Evolutionary conservation across 2,888 invertebrate species (phyloP).

Genomic region (Idaea dimidiata): DNA sequence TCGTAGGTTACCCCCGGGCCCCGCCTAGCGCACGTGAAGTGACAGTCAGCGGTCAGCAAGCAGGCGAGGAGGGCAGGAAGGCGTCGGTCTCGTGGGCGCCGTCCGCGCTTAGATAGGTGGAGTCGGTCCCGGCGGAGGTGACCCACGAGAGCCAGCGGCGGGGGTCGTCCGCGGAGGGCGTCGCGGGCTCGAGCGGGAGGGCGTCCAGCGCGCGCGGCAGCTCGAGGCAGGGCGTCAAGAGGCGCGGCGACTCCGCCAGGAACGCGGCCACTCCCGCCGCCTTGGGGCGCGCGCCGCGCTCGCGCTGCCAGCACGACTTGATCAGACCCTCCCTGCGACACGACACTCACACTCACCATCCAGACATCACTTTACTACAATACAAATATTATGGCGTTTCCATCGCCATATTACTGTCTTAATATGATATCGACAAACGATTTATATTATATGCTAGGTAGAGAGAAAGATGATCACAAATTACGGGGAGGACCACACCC

Average conservation of each 20-base stretch:
- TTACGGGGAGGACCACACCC: too few species aligned
- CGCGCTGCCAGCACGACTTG: conserved; percentile 89
- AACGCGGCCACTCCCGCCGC: conserved; percentile 91
- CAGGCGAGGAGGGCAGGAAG: conserved; percentile 28
- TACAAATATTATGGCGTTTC: too few species aligned
- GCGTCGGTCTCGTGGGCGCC: conserved; percentile 48
- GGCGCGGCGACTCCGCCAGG: conserved; percentile 87
- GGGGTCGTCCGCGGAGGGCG: conserved; percentile 15
- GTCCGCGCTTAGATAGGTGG: conserved; percentile 63
- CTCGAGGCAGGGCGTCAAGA: conserved; percentile 90
- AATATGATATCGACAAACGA: too few species aligned
- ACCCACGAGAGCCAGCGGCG: conserved; percentile 55
- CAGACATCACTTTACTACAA: too few species aligned
- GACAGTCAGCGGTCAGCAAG: background rate
- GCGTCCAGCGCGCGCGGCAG: conserved; percentile 87
- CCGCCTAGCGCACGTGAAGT: too few species aligned
- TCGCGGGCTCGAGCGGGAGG: conserved; percentile 80
- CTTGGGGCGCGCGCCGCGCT: conserved; percentile 85
- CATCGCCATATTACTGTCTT: too few species aligned
- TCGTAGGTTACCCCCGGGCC: background rate
- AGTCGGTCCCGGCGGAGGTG: conserved; percentile 51
- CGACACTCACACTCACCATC: background rate
- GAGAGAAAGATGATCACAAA: too few species aligned
- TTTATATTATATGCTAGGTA: too few species aligned
- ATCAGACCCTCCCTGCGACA: conserved; percentile 86